phyloP scores from a whole-genome alignment of 2,113 vertebrate species.

The Nycticryphes semicollaris region DNA sequence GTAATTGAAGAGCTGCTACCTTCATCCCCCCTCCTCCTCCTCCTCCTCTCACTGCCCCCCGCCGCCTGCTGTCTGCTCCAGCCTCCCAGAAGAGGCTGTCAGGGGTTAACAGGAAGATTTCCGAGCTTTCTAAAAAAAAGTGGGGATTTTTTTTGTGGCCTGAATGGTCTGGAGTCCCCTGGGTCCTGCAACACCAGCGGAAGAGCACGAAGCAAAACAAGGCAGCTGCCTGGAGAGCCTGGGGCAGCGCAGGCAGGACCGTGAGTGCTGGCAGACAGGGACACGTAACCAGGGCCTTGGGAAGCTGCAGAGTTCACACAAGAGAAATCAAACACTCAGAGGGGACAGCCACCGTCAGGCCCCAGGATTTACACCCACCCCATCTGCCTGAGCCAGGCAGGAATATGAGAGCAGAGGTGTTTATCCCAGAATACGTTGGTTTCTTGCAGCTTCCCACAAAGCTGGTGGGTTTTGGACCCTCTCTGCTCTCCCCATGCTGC shows the following conservation, averaged over 20 bases:
- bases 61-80: rapidly evolving
- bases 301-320: neutral
- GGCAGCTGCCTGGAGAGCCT: neutral
- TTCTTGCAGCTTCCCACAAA: neutral
- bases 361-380: neutral
- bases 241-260: neutral
- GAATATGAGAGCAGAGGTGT: rapidly evolving
- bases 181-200: conserved; percentile 34
- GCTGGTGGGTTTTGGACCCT: neutral
- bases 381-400: neutral
- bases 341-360: neutral
- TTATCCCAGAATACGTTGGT: neutral
- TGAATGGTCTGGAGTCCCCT: conserved; percentile 53
- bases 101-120: conserved; percentile 66
- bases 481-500: neutral
- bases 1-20: conserved; percentile 13
- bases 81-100: neutral
- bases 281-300: rapidly evolving
- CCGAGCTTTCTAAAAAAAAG: conserved; percentile 36
- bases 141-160: neutral
- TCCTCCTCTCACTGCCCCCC: neutral
- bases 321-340: neutral
- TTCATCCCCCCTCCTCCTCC: neutral
- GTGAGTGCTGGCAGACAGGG: neutral
- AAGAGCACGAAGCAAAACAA: conserved; percentile 55